phyloP scores from a whole-genome alignment of 2,888 invertebrate genomes.

The Oithona nana region DNA sequence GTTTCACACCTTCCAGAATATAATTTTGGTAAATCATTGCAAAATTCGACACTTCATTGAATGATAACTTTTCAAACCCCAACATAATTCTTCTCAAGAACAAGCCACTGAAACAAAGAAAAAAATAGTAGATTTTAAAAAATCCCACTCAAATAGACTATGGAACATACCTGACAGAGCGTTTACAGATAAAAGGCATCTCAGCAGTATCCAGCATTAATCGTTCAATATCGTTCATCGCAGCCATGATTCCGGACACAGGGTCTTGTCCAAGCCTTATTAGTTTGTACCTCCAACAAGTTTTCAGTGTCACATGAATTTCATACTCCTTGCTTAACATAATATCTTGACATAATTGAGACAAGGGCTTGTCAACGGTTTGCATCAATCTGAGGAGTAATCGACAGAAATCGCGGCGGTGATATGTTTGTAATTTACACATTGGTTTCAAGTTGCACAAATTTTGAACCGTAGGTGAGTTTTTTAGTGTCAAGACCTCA shows the following conservation, averaged over 20 bases:
- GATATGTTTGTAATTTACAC: background rate
- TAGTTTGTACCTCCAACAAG: background rate
- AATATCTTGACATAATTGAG: background rate
- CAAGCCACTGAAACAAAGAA: slow-evolving; percentile 38
- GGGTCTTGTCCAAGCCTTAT: background rate
- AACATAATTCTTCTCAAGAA: slow-evolving; percentile 62
- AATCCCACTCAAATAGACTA: too few species aligned
- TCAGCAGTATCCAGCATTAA: too few species aligned
- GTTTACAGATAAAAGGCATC: too few species aligned
- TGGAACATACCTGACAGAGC: too few species aligned
- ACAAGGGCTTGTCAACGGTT: background rate
- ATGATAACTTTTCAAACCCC: slow-evolving; percentile 60
- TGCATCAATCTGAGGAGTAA: background rate
- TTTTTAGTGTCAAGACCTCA: too few species aligned
- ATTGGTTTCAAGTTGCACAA: background rate
- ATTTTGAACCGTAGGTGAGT: background rate
- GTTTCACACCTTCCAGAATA: too few species aligned
- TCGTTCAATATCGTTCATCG: background rate
- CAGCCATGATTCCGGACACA: background rate
- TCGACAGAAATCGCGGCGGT: background rate
- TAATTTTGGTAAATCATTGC: too few species aligned
- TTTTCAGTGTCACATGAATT: background rate
- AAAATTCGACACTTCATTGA: slow-evolving; percentile 56
- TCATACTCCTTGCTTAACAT: background rate
- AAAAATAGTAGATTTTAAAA: too few species aligned